phyloP scores from a whole-genome alignment of 1,140 invertebrate genomes.

The Subanguina moxae region DNA sequence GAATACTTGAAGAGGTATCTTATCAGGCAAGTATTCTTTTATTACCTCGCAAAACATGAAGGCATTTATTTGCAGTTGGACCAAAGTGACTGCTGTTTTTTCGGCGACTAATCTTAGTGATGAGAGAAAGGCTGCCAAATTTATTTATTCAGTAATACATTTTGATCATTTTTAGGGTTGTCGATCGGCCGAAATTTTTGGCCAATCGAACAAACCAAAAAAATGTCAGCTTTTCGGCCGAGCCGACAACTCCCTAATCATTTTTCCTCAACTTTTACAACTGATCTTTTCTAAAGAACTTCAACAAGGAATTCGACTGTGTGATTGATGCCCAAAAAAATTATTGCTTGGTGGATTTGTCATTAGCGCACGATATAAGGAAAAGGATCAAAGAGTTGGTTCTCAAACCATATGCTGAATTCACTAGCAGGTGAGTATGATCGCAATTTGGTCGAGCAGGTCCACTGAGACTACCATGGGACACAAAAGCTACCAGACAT shows the following conservation, averaged over 20 bases:
- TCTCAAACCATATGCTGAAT: slow-evolving; percentile 40
- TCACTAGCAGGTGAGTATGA: slow-evolving; percentile 41
- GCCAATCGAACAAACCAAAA: no score
- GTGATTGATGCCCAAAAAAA: slow-evolving; percentile 45
- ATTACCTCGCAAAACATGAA: background rate
- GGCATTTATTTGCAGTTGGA: slow-evolving; percentile 19
- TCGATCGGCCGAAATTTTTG: no score
- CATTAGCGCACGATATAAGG: slow-evolving; percentile 29
- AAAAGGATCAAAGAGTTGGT: slow-evolving; percentile 42
- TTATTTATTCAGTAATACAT: slow-evolving; percentile 11
- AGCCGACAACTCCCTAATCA: no score
- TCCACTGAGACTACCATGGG: background rate
- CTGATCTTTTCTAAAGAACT: slow-evolving; percentile 34
- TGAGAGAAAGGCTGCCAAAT: slow-evolving; percentile 10
- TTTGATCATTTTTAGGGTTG: background rate
- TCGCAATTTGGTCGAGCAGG: no score
- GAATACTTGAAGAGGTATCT: slow-evolving; percentile 34
- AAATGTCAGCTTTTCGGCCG: no score
- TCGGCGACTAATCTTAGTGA: background rate
- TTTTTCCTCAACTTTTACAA: no score
- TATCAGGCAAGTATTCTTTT: slow-evolving; percentile 22
- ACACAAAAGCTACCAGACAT: background rate
- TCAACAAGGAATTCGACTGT: slow-evolving; percentile 46
- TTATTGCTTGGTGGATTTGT: slow-evolving; percentile 32
- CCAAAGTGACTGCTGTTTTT: slow-evolving; percentile 24